These are phyloP conservation scores for Leptothorax acervorum DNA, from an alignment of 2,888 invertebrate genomes.

Conservation along the genomic window DNA sequence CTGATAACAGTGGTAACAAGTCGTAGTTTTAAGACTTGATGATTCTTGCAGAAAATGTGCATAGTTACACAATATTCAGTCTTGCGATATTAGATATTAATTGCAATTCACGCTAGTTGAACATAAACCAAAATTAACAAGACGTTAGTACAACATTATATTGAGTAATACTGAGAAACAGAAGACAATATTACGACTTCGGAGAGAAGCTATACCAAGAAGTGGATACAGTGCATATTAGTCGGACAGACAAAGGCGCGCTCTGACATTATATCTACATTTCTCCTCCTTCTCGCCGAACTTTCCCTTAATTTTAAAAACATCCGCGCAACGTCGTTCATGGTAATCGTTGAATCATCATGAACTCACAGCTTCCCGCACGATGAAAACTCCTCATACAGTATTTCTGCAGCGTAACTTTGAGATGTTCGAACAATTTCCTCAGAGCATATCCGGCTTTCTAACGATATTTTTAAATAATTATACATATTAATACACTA, in stretches of 20 bases:
- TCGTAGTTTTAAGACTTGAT: neutral
- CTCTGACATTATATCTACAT: conserved; percentile 4
- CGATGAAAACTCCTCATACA: conserved; percentile 7
- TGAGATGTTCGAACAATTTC: neutral
- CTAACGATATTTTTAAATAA: conserved; percentile 11
- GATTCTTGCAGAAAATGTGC: neutral
- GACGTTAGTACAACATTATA: neutral
- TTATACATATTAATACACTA: neutral
- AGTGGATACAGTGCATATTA: neutral
- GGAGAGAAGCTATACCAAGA: neutral
- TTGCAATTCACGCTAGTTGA: neutral
- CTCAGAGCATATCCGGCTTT: conserved; percentile 4
- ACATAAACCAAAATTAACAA: neutral
- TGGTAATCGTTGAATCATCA: conserved; percentile 32
- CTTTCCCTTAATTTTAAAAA: conserved; percentile 50
- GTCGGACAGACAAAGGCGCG: conserved; percentile 6
- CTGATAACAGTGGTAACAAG: neutral
- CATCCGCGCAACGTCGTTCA: conserved; percentile 20
- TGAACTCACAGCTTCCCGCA: conserved; percentile 11
- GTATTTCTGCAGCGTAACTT: neutral
- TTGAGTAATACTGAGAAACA: neutral
- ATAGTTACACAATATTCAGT: neutral
- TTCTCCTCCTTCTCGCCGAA: conserved; percentile 34
- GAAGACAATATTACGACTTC: conserved; percentile 18
- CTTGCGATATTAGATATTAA: neutral